These are phyloP conservation scores for Spodoptera litura DNA, from an alignment of 1,140 invertebrate species.

Conservation along the genomic window DNA sequence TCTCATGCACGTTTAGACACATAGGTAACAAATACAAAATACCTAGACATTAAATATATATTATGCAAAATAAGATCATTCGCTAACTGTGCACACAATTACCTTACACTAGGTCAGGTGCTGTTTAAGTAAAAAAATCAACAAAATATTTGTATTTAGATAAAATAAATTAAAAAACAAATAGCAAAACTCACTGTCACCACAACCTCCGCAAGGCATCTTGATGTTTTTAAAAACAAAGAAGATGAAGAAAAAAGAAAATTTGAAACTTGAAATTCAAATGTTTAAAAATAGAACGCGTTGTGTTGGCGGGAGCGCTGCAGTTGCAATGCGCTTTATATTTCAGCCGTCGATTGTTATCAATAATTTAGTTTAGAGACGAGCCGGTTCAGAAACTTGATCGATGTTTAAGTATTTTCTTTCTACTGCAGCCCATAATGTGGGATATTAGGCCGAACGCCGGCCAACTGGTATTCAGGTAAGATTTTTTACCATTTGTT, in stretches of 20 bases:
- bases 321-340: slow-evolving; percentile 42
- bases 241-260: slow-evolving; percentile 28
- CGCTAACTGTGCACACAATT: no score
- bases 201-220: slow-evolving; percentile 83
- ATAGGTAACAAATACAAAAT: no score
- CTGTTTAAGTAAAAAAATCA: background rate
- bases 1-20: no score
- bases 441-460: slow-evolving; percentile 5
- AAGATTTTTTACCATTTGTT: background rate
- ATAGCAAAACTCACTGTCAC: slow-evolving; percentile 73
- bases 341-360: slow-evolving; percentile 24
- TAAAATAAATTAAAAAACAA: background rate
- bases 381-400: slow-evolving; percentile 13
- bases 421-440: slow-evolving; percentile 14
- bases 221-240: slow-evolving; percentile 47
- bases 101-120: no score
- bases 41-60: no score
- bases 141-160: background rate
- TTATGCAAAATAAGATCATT: no score
- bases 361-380: slow-evolving; percentile 22
- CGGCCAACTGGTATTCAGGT: background rate
- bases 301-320: slow-evolving; percentile 30
- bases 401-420: slow-evolving; percentile 14
- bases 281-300: slow-evolving; percentile 29
- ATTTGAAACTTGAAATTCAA: slow-evolving; percentile 33